Base-by-base conservation (phyloP, 2,888 invertebrate genomes). In the Cryptops parisi region DNA sequence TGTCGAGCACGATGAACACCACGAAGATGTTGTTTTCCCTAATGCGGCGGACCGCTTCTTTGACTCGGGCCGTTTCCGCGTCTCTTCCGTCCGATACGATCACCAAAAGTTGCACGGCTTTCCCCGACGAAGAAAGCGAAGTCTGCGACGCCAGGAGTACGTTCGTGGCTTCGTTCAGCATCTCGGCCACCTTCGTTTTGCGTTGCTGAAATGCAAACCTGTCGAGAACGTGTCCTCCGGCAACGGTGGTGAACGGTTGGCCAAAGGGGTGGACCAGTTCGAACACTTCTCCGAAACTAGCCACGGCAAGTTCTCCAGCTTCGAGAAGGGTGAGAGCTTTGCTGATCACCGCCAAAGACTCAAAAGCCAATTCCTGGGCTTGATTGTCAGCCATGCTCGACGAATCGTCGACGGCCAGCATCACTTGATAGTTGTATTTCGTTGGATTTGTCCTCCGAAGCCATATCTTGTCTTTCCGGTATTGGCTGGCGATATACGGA, bases 401-500 rank as follows among this genome's bases (percentile, higher is more conserved):
- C 0, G 97, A 97, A 68, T 99, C 96, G 67, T 99, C 98, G 4
- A 99, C 81, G 0, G 98, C 97, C 44, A 99, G 75, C 21, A 93
- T 81, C 47, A 97, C 89, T 69, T 94, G 94, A 70, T 98, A 98
- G 62, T 97, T 86, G 47, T 98, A 76, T 65, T 91, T 89, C 1
- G 89, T 90, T 0, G 94, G 93, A 68, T 91, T 91, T 0, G 91
- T 96, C 52, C 98, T 75, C 15, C 97, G 76, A 63, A 99, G 67
- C 98, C 98, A 99, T 64, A 99, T 99, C 69, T 96, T 94, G 68
- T 99, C 97, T 68, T 98, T 98, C 44, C 97, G 79, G 72, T 96
- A 99, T 69, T 97, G 88, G 57, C 96, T 96, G 19, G 99, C 99
- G 60, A 99, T 93, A 73, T 98, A 99, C 0, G 97, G 90, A 65